Conservation (phyloP, 2,888 invertebrate species). For the Camptogramma bilineatum region DNA sequence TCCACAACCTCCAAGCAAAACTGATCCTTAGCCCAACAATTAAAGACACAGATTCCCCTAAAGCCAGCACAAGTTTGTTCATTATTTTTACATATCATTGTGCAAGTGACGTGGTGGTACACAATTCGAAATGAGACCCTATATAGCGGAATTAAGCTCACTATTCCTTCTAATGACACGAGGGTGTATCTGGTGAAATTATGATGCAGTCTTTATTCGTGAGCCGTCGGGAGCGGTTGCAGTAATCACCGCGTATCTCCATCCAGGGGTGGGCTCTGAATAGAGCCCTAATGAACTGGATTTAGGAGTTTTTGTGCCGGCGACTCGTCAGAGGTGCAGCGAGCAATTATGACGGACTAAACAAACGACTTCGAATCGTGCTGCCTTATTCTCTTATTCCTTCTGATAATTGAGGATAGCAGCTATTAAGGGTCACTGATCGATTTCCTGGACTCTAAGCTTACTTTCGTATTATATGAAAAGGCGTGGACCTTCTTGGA, state of each 20-base stretch:
- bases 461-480: constrained; percentile 65
- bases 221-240: constrained; percentile 86
- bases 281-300: constrained; percentile 86
- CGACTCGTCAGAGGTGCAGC: constrained; percentile 83
- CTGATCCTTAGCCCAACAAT: constrained; percentile 54
- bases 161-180: constrained; percentile 61
- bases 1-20: constrained; percentile 56
- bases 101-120: constrained; percentile 75
- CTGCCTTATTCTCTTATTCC: constrained; percentile 72
- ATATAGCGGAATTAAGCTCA: constrained; percentile 63
- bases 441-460: constrained; percentile 71
- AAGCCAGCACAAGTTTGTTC: constrained; percentile 75
- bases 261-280: constrained; percentile 84
- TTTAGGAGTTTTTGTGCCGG: constrained; percentile 85
- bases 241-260: constrained; percentile 86
- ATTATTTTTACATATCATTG: constrained; percentile 86
- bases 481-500: constrained; percentile 72
- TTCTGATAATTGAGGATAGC: constrained; percentile 56
- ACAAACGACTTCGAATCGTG: constrained; percentile 71
- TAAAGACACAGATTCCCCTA: constrained; percentile 69
- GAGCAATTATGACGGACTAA: constrained; percentile 83
- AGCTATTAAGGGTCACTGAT: constrained; percentile 59
- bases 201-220: constrained; percentile 86
- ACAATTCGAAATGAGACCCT: constrained; percentile 67
- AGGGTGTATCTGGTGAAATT: constrained; percentile 85